phyloP scores from a whole-genome alignment of 2,113 vertebrate genomes.

The Cichladusa arquata region DNA sequence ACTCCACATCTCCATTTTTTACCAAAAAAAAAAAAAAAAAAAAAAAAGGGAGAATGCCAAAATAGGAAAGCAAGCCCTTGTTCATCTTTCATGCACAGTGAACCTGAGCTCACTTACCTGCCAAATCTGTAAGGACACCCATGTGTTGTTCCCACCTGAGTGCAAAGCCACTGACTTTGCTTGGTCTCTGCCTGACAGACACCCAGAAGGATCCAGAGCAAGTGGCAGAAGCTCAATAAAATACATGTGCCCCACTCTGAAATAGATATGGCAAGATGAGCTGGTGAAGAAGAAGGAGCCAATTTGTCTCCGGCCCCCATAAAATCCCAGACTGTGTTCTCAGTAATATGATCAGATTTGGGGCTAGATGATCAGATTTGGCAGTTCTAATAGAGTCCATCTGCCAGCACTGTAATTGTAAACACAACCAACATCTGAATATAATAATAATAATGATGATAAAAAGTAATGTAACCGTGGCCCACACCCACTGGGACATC shows the following conservation, averaged over 20 bases:
- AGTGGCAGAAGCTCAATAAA: neutral
- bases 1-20: neutral
- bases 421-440: slow-evolving; percentile 61
- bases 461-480: slow-evolving; percentile 37
- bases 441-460: slow-evolving; percentile 42
- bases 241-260: neutral
- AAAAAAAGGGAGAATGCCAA: neutral
- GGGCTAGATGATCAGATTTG: slow-evolving; percentile 34
- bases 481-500: slow-evolving; percentile 34
- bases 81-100: neutral
- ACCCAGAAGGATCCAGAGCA: neutral
- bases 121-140: fast-evolving
- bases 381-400: slow-evolving; percentile 18
- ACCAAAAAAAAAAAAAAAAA: neutral
- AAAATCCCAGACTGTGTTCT: slow-evolving; percentile 41
- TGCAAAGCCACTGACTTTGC: neutral
- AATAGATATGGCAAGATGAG: neutral
- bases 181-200: neutral
- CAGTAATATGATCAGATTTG: slow-evolving; percentile 40
- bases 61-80: neutral
- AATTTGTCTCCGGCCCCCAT: neutral
- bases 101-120: neutral
- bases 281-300: neutral
- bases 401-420: slow-evolving; percentile 49
- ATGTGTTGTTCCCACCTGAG: neutral